phyloP scores from a whole-genome alignment of 1,140 invertebrate species.

The Meloidogyne floridensis region DNA sequence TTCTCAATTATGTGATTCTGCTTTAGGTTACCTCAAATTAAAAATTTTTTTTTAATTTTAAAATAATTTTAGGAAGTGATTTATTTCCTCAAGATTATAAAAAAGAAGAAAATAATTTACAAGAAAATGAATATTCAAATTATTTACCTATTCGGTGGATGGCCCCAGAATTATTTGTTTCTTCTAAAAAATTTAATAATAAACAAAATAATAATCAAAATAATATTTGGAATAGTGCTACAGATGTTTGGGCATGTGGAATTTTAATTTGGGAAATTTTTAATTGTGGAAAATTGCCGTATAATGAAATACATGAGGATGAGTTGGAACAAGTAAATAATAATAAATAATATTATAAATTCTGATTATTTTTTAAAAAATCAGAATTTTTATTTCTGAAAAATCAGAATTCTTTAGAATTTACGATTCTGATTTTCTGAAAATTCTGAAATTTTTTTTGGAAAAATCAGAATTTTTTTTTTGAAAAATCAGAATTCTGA shows the following conservation, averaged over 20 bases:
- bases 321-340: slow-evolving; percentile 72
- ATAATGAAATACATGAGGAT: slow-evolving; percentile 85
- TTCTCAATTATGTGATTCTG: slow-evolving; percentile 87
- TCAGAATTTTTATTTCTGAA: no score
- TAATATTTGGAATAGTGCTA: slow-evolving; percentile 70
- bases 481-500: no score
- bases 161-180: slow-evolving; percentile 73
- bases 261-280: slow-evolving; percentile 90
- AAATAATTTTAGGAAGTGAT: slow-evolving; percentile 72
- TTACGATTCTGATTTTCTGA: no score
- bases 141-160: slow-evolving; percentile 94
- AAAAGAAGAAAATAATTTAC: slow-evolving; percentile 66
- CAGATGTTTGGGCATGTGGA: slow-evolving; percentile 91
- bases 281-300: slow-evolving; percentile 83
- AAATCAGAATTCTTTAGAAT: no score
- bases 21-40: slow-evolving; percentile 70
- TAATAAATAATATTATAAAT: not conserved
- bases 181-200: slow-evolving; percentile 3
- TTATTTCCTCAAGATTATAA: slow-evolving; percentile 89
- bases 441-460: no score
- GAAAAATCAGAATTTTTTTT: no score
- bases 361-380: no score
- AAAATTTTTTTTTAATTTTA: no score
- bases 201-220: not conserved
- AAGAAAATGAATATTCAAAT: slow-evolving; percentile 16